These are phyloP conservation scores for Pseudorasbora parva DNA, from an alignment of 2,113 vertebrate species.

Conservation along the genomic window DNA sequence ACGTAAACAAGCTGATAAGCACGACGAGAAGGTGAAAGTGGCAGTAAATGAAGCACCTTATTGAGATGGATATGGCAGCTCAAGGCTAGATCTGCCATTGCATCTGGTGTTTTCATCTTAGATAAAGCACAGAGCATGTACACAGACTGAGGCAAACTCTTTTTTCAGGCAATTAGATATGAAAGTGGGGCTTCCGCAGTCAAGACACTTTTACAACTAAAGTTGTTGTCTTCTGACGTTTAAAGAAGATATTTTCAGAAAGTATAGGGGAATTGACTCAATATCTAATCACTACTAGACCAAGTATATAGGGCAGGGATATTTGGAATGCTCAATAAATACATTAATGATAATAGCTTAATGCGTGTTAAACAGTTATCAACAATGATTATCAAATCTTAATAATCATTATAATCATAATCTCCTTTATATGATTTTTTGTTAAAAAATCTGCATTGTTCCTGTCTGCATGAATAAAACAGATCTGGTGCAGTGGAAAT, in stretches of 20 bases:
- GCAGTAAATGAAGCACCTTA: slow-evolving; percentile 2
- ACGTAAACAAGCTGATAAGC: slow-evolving; percentile 29
- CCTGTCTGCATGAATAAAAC: background rate
- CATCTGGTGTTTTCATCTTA: slow-evolving; percentile 4
- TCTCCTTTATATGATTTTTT: too few species aligned
- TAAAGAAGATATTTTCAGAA: background rate
- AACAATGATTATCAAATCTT: background rate
- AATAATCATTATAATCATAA: too few species aligned
- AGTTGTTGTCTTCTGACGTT: background rate
- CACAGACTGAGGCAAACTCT: background rate
- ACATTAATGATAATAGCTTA: background rate
- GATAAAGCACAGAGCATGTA: background rate
- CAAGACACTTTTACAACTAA: background rate
- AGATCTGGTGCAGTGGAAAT: background rate
- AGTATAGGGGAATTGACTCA: background rate
- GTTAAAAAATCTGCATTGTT: background rate
- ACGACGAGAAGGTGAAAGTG: slow-evolving; percentile 4
- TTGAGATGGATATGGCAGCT: background rate
- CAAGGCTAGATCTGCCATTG: background rate
- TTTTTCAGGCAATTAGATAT: background rate
- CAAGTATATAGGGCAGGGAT: background rate
- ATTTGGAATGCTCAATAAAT: background rate
- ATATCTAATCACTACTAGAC: background rate
- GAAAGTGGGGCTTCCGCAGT: background rate
- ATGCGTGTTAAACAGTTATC: background rate